These are phyloP conservation scores for Novumbra hubbsi DNA, from an alignment of 2,797 vertebrate genomes.

Conservation along the genomic window DNA sequence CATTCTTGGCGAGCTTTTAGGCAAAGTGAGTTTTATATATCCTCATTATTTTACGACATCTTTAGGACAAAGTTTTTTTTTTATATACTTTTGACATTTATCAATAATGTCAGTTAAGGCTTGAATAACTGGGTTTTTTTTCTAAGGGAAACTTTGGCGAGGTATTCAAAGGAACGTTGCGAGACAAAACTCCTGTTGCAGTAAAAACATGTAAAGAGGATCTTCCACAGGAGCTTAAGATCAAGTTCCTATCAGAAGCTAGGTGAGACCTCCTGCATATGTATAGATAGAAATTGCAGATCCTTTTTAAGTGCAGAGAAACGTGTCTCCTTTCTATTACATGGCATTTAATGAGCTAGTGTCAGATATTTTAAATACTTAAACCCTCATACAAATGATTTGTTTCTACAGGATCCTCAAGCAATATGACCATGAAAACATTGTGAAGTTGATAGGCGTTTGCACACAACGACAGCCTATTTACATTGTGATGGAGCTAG, in stretches of 20 bases:
- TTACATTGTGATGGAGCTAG: constrained; percentile 96
- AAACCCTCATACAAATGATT: background rate
- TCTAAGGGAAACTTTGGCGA: constrained; percentile 95
- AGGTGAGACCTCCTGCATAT: constrained; percentile 66
- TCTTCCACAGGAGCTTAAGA: constrained; percentile 95
- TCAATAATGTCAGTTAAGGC: background rate
- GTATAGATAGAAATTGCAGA: background rate
- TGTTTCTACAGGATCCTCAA: constrained; percentile 85
- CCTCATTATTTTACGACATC: background rate
- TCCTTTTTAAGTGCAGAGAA: background rate
- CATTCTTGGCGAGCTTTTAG: constrained; percentile 88
- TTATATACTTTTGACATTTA: background rate
- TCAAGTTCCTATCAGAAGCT: constrained; percentile 96
- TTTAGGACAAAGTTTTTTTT: background rate
- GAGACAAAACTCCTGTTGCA: constrained; percentile 91
- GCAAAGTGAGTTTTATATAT: constrained; percentile 81
- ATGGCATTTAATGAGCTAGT: background rate
- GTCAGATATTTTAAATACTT: background rate
- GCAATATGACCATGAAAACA: constrained; percentile 96
- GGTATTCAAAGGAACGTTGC: constrained; percentile 91
- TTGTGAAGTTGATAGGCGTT: constrained; percentile 95
- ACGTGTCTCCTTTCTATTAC: background rate
- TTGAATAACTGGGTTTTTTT: constrained; percentile 10
- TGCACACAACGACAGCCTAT: constrained; percentile 96
- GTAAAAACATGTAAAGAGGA: constrained; percentile 98